phyloP scores from a whole-genome alignment of 2,888 invertebrate genomes.

The Galeopsomyia nigrocyanea region DNA sequence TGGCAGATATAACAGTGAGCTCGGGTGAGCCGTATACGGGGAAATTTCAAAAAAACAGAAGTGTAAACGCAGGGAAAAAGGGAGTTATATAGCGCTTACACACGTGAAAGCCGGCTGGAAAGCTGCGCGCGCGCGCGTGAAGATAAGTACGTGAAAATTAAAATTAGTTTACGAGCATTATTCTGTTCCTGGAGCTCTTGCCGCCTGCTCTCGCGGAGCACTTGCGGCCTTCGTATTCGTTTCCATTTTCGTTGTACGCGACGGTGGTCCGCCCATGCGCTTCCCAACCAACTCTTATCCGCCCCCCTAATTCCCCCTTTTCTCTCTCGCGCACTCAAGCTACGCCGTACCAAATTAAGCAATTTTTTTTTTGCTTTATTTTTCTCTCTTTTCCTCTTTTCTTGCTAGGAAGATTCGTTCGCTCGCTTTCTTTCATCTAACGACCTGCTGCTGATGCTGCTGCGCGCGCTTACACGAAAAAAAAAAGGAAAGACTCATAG shows the following conservation, averaged over 20 bases:
- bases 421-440: not conserved
- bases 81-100: too few relatives aligned
- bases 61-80: too few relatives aligned
- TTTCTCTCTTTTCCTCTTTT: not conserved
- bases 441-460: not conserved
- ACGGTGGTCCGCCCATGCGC: slow-evolving; percentile 14
- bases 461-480: too few relatives aligned
- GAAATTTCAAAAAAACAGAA: too few relatives aligned
- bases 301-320: slow-evolving; percentile 32
- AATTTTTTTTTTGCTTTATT: not conserved
- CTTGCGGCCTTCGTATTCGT: slow-evolving; percentile 24
- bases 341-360: not conserved
- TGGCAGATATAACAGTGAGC: too few relatives aligned
- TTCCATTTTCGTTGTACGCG: slow-evolving; percentile 25
- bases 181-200: slow-evolving; percentile 14
- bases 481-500: too few relatives aligned
- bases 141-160: slow-evolving; percentile 28
- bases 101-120: too few relatives aligned
- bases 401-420: not conserved
- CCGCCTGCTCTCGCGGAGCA: not conserved
- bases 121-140: too few relatives aligned
- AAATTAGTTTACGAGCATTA: slow-evolving; percentile 45
- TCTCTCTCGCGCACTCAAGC: not conserved
- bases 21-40: too few relatives aligned
- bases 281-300: slow-evolving; percentile 33